Percentiles rank a stretch among this genome's conserved stretches.
Evolutionary conservation across 2,888 invertebrate genomes (phyloP).

Genomic region (Minunthozetes semirufus): DNA sequence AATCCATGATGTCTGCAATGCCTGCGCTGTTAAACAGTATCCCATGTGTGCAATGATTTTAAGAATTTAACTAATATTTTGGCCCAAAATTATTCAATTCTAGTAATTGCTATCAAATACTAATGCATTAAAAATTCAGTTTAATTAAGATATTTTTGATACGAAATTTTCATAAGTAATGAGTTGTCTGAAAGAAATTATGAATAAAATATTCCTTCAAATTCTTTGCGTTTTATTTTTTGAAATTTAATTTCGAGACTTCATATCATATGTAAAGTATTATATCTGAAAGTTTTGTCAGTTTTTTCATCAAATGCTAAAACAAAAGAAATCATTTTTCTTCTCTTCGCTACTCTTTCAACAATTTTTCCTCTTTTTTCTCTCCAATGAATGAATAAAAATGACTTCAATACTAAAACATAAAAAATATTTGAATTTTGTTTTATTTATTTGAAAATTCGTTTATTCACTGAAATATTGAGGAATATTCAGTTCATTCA

Average conservation of each 20-base stretch:
- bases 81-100: background rate
- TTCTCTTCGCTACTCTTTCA: background rate
- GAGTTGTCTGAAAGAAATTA: background rate
- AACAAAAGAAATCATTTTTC: background rate
- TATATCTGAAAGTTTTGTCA: background rate
- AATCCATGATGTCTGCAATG: background rate
- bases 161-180: background rate
- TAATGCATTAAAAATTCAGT: no score
- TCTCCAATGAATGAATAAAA: background rate
- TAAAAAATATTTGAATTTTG: background rate
- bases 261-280: background rate
- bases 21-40: background rate
- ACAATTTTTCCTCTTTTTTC: background rate
- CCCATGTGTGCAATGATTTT: background rate
- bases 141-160: no score
- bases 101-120: no score
- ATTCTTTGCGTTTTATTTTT: background rate
- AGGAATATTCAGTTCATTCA: background rate
- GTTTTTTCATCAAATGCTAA: background rate
- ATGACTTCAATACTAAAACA: background rate
- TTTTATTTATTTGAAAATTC: background rate
- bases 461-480: background rate
- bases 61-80: background rate
- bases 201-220: background rate
- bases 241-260: background rate